Base-by-base conservation (phyloP, 2,113 vertebrate species). In the Speoplatyrhinus poulsoni region DNA sequence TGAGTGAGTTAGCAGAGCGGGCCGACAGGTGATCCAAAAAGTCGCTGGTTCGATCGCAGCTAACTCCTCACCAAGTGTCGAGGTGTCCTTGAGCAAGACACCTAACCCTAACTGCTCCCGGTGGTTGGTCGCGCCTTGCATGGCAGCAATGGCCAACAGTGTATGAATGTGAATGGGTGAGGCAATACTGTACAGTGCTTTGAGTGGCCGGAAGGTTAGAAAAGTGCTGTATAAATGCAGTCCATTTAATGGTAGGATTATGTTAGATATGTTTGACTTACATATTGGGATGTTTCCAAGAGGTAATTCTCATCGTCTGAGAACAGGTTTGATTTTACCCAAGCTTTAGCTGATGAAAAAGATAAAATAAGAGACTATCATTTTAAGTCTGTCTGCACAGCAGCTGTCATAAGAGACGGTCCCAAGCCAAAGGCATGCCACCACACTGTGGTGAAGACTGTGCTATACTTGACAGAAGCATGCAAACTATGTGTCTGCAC, bases 401-500 rank as follows among this genome's bases (percentile, higher is more conserved):
- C 78, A 80, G 81, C 78, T 75, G 70, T 69, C 73, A 69, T 47
- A 70, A 70, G 60, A 81, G 76, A 70, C 53, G 76, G 54, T 66
- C 68, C 55, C 11, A 32, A 70, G 69, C 50, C 70, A 65, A 67
- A 77, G 67, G 46, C 70, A 65, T 70, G 58, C 65, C 66, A 59
- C 70, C 36, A 46, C 66, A 13, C 26, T 76, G 59, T 53, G 57
- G 65, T 80, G 50, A 62, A 69, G 67, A 59, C 54, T 61, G 66
- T 64, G 68, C 19, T 17, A 53, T 12, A 12, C 17, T 12, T 16
- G 62, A 65, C 67, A 57, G 19, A 82, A 70, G 70, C 69, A 74
- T 67, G 50, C 67, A 61, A 69, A 76, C 72, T 80, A 76, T 76
- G 70, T 16, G 26, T 77, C 49, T 12, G 12, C 36, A 65, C 59